These are phyloP conservation scores for Agrilus planipennis DNA, from an alignment of 1,140 invertebrate species.

Conservation along the genomic window DNA sequence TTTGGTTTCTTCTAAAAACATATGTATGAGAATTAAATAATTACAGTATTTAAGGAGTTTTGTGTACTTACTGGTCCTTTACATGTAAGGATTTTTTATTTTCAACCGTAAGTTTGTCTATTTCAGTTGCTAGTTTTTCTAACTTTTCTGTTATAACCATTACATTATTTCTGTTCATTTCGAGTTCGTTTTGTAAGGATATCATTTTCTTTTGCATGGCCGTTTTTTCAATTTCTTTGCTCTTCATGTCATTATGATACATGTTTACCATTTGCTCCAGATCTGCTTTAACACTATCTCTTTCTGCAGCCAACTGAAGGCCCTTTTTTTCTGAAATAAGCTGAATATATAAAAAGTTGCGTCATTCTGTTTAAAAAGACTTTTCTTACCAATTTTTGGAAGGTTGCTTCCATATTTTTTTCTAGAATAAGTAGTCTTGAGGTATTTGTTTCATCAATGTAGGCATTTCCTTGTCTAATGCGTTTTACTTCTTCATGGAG, in stretches of 20 bases:
- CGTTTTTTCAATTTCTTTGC: constrained; percentile 28
- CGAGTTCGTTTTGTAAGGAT: constrained; percentile 22
- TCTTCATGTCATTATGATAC: constrained; percentile 30
- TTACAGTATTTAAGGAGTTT: not conserved
- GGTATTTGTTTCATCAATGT: constrained; percentile 15
- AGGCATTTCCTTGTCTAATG: constrained; percentile 14
- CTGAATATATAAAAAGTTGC: no score
- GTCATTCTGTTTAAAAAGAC: not conserved
- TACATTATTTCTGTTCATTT: constrained; percentile 16
- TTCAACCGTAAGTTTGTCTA: constrained; percentile 13
- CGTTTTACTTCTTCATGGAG: constrained; percentile 21
- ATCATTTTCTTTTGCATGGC: constrained; percentile 25
- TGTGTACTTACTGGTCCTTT: constrained; percentile 9
- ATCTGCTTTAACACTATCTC: constrained; percentile 29
- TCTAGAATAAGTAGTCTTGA: constrained; percentile 25
- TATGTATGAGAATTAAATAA: not conserved
- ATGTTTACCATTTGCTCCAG: constrained; percentile 29
- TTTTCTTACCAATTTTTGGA: constrained; percentile 26
- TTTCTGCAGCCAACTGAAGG: constrained; percentile 30
- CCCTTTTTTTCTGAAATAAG: constrained; percentile 31
- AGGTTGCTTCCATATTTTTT: constrained; percentile 27
- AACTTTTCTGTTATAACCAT: constrained; percentile 15
- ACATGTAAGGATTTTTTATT: constrained; percentile 14
- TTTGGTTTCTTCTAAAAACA: constrained; percentile 7
- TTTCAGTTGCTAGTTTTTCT: constrained; percentile 15